Percentiles rank a stretch among this genome's conserved stretches.
Conservation (phyloP, 30 jellyfish, hydroid and myxozoan genomes). For the Hydra vulgaris region DNA sequence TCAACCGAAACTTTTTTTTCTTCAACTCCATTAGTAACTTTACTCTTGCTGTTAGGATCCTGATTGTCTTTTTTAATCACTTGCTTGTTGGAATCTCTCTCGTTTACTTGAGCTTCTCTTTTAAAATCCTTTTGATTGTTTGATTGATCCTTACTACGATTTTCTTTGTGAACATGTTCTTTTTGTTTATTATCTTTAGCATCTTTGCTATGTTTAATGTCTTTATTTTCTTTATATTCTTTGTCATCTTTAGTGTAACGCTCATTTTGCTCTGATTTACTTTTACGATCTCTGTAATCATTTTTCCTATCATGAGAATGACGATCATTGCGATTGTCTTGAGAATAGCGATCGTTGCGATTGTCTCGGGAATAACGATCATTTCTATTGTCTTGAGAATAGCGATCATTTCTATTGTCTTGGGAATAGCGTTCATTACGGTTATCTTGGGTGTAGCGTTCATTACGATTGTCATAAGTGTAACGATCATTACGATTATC, state of each 20-base stretch:
- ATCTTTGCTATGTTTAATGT: background rate
- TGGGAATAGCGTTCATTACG: constrained; percentile 1
- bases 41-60: background rate
- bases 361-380: constrained; percentile 11
- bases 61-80: background rate
- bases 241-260: background rate
- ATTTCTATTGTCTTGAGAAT: background rate
- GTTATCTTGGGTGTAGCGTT: constrained; percentile 11
- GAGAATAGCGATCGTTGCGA: background rate
- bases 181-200: background rate
- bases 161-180: background rate
- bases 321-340: constrained; percentile 9
- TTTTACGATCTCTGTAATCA: background rate
- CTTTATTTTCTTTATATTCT: background rate
- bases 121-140: background rate
- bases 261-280: constrained; percentile 1
- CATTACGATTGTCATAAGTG: background rate
- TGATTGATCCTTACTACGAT: background rate
- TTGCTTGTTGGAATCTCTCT: background rate
- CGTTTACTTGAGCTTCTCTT: background rate
- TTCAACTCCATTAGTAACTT: background rate
- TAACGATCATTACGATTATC: constrained; percentile 9
- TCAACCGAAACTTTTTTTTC: background rate
- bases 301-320: background rate
- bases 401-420: constrained; percentile 5